These are phyloP conservation scores for Pyrocoelia pectoralis DNA, from an alignment of 2,888 invertebrate genomes.

Conservation along the genomic window DNA sequence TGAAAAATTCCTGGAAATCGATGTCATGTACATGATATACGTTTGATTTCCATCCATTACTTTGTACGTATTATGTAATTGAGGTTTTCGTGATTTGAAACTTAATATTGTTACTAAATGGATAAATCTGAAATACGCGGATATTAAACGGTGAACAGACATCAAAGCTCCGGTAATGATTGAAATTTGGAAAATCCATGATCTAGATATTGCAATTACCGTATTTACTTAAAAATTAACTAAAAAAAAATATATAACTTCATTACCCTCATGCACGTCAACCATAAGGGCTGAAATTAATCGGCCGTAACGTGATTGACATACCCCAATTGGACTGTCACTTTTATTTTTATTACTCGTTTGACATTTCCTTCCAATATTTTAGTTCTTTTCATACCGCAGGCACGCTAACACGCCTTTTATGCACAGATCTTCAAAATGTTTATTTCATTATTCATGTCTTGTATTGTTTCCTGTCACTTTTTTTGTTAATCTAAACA, in stretches of 20 bases:
- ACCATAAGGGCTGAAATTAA: neutral
- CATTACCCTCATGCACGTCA: neutral
- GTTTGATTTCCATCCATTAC: too few relatives aligned
- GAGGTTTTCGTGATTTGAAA: too few relatives aligned
- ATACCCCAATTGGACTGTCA: constrained; percentile 12
- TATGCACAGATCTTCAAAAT: constrained; percentile 4
- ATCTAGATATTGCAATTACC: too few relatives aligned
- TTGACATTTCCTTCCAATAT: constrained; percentile 2
- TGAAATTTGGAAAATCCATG: too few relatives aligned
- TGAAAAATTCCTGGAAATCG: too few relatives aligned
- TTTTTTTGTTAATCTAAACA: constrained; percentile 6
- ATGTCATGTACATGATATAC: too few relatives aligned
- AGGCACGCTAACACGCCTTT: neutral
- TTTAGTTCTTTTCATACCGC: neutral
- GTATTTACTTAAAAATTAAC: too few relatives aligned
- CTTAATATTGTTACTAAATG: too few relatives aligned
- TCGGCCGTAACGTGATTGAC: constrained; percentile 9
- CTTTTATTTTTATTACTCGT: constrained; percentile 7
- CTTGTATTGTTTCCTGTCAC: constrained; percentile 5
- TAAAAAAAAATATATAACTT: neutral
- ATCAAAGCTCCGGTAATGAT: too few relatives aligned
- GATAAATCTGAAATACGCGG: too few relatives aligned
- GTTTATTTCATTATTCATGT: constrained; percentile 3
- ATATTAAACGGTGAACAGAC: too few relatives aligned
- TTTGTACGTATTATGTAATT: too few relatives aligned